Evolutionary conservation across 1,140 invertebrate genomes (phyloP).

Genomic region (Brachionus angularis): DNA sequence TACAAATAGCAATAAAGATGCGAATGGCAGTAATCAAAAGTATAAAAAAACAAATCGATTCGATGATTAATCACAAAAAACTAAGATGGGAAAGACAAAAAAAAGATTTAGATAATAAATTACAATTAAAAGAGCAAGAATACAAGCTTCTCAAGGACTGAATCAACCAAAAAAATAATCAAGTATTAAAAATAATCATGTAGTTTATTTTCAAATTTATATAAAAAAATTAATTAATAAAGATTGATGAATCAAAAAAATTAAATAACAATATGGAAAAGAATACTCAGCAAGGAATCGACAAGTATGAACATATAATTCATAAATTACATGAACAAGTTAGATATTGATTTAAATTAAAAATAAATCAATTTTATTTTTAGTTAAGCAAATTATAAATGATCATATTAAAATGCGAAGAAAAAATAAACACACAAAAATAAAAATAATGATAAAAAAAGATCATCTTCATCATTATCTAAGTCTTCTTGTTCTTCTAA

Average conservation of each 20-base stretch:
- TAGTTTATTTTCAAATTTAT: not conserved
- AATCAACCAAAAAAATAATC: slow-evolving; percentile 27
- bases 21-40: no score
- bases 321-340: not conserved
- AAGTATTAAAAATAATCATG: not conserved
- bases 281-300: not conserved
- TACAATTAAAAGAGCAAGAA: slow-evolving; percentile 34
- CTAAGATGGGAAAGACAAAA: slow-evolving; percentile 26
- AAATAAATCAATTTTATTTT: no score
- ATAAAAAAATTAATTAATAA: not conserved
- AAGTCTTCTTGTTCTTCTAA: not conserved
- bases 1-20: no score
- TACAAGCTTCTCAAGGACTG: not conserved
- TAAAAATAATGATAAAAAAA: not conserved
- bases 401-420: slow-evolving; percentile 12
- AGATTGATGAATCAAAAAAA: slow-evolving; percentile 27
- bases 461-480: not conserved
- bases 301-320: slow-evolving; percentile 36
- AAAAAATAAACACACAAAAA: slow-evolving; percentile 8
- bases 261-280: slow-evolving; percentile 24
- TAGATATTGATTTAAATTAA: no score
- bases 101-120: slow-evolving; percentile 31
- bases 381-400: not conserved
- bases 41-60: slow-evolving; percentile 41
- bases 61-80: slow-evolving; percentile 41